Percentiles rank a stretch among this genome's conserved stretches.
phyloP scores from a whole-genome alignment of 2,113 vertebrate species.

The Ginglymostoma cirratum region DNA sequence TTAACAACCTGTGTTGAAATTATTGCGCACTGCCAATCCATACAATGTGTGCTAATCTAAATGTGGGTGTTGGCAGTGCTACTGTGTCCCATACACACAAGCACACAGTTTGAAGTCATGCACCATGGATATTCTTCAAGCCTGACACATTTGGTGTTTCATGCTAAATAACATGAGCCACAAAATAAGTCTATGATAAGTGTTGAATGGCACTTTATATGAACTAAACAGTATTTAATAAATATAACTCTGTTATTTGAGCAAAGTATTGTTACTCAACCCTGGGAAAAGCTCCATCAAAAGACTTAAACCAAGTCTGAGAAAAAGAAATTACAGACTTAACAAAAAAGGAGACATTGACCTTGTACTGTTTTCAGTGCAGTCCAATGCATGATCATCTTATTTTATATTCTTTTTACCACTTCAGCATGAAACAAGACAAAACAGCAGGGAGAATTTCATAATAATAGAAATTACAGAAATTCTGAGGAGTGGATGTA shows the following conservation, averaged over 20 bases:
- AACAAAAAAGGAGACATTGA: background rate
- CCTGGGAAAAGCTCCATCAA: background rate
- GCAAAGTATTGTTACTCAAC: background rate
- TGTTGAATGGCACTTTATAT: background rate
- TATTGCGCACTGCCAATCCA: background rate
- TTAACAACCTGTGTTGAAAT: background rate
- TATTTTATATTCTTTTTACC: conserved; percentile 10
- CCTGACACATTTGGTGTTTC: background rate
- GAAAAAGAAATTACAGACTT: conserved; percentile 10
- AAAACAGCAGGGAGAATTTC: conserved; percentile 9
- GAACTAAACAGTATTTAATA: background rate
- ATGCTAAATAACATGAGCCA: background rate
- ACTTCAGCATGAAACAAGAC: background rate
- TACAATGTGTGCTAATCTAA: background rate
- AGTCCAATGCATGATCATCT: background rate
- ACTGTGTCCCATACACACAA: background rate
- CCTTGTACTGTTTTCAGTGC: background rate
- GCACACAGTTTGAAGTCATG: background rate
- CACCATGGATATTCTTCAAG: conserved; percentile 1
- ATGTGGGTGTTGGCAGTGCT: background rate
- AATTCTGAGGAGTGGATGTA: background rate
- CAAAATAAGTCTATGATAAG: conserved; percentile 14
- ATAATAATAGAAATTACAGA: conserved; percentile 19
- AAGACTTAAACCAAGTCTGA: background rate
- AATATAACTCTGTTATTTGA: conserved; percentile 24